These are phyloP conservation scores for Meghimatium bilineatum DNA, from an alignment of 2,888 invertebrate species.

Conservation along the genomic window DNA sequence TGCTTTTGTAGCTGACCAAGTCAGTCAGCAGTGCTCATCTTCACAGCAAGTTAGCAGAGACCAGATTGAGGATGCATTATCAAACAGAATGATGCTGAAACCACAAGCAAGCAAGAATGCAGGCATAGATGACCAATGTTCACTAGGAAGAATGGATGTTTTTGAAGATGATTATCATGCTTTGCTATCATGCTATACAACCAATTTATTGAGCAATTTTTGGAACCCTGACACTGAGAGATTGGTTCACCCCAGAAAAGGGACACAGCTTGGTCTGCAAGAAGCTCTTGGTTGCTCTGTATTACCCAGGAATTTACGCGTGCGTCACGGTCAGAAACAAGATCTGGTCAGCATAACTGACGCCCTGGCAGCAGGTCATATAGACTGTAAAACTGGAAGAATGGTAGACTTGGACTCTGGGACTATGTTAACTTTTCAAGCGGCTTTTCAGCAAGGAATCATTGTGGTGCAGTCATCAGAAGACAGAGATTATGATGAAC, in stretches of 20 bases:
- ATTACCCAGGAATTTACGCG: constrained; percentile 58
- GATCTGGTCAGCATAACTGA: constrained; percentile 80
- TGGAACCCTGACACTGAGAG: constrained; percentile 61
- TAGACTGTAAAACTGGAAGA: constrained; percentile 85
- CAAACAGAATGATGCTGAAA: neutral
- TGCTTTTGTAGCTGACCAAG: neutral
- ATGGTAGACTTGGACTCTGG: constrained; percentile 75
- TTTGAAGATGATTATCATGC: constrained; percentile 35
- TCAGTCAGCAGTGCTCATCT: neutral
- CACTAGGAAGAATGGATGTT: neutral
- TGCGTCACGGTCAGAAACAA: constrained; percentile 56
- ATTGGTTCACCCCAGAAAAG: constrained; percentile 63
- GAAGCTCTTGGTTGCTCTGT: constrained; percentile 52
- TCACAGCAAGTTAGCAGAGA: neutral
- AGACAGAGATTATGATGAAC: constrained; percentile 50
- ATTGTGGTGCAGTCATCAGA: constrained; percentile 53
- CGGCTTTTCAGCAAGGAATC: constrained; percentile 63
- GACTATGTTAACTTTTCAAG: constrained; percentile 78
- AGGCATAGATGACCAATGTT: neutral
- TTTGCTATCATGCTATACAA: constrained; percentile 51
- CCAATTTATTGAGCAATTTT: constrained; percentile 59
- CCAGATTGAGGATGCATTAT: neutral
- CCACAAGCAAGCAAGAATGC: no score
- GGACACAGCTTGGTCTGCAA: constrained; percentile 52
- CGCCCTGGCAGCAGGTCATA: constrained; percentile 80